Conservation (phyloP, 2,888 invertebrate species). For the Stenchaetothrips biformis region DNA sequence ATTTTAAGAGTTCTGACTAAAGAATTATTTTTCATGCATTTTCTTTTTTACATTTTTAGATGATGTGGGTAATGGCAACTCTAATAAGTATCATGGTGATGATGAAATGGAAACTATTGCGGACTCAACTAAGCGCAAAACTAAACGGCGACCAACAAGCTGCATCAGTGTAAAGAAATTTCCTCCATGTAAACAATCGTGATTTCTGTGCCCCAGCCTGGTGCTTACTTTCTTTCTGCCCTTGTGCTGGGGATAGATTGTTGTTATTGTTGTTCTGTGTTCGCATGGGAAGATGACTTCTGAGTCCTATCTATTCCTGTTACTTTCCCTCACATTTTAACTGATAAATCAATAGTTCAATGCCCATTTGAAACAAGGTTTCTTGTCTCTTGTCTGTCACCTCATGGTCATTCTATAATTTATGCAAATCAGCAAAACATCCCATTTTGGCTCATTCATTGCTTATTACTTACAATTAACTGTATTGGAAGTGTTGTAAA, state of each 20-base stretch:
- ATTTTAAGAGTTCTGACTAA: background rate
- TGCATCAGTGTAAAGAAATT: constrained; percentile 56
- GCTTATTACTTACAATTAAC: no score
- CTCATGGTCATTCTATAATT: no score
- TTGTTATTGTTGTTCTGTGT: background rate
- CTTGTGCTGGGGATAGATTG: background rate
- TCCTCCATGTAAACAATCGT: constrained; percentile 57
- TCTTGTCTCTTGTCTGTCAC: no score
- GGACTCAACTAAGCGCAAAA: constrained; percentile 34
- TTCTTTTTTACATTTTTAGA: background rate
- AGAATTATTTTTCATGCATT: background rate
- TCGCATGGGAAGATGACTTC: no score
- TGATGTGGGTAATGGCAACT: background rate
- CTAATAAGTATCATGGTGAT: background rate
- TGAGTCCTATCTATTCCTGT: no score
- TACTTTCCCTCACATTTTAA: no score
- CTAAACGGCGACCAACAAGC: constrained; percentile 54
- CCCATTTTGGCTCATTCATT: no score
- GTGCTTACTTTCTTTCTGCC: background rate
- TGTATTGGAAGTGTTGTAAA: no score
- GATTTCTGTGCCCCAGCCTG: constrained; percentile 39
- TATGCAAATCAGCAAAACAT: no score
- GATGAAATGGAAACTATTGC: constrained; percentile 17
- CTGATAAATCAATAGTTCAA: no score
- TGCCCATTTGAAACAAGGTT: no score